Conservation (phyloP, 2,888 invertebrate species). For the Caenorhabditis sp. region DNA sequence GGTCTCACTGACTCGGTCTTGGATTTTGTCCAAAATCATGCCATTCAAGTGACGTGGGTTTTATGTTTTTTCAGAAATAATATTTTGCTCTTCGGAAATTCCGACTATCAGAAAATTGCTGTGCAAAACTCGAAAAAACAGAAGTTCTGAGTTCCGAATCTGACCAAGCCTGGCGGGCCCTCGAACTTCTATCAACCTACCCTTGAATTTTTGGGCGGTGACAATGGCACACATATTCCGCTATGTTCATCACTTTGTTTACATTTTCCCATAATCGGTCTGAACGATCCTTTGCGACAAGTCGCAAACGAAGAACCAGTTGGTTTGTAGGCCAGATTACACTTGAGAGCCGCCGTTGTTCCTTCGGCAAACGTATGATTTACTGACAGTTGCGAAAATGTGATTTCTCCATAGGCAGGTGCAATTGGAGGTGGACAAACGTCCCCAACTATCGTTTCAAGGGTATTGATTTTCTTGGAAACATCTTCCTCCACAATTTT, state of each 20-base stretch:
- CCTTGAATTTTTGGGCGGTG: constrained; percentile 38
- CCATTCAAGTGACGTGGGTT: too few species aligned
- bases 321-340: constrained; percentile 47
- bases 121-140: too few species aligned
- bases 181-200: constrained; percentile 10
- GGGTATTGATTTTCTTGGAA: background rate
- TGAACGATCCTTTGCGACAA: constrained; percentile 46
- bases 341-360: constrained; percentile 51
- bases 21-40: too few species aligned
- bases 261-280: constrained; percentile 48
- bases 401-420: constrained; percentile 48
- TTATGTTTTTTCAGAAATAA: too few species aligned
- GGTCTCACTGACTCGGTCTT: too few species aligned
- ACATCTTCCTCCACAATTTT: constrained; percentile 5
- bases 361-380: constrained; percentile 39
- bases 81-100: too few species aligned
- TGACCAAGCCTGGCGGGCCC: too few species aligned
- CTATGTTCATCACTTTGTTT: constrained; percentile 14
- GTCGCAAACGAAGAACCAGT: constrained; percentile 45
- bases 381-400: constrained; percentile 24
- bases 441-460: constrained; percentile 5
- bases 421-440: constrained; percentile 44
- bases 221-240: constrained; percentile 42
- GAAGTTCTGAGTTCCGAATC: too few species aligned
- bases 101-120: too few species aligned